Percentiles rank a stretch among this genome's conserved stretches.
Conservation (phyloP, 1,140 invertebrate genomes). For the Cotesia glomerata region DNA sequence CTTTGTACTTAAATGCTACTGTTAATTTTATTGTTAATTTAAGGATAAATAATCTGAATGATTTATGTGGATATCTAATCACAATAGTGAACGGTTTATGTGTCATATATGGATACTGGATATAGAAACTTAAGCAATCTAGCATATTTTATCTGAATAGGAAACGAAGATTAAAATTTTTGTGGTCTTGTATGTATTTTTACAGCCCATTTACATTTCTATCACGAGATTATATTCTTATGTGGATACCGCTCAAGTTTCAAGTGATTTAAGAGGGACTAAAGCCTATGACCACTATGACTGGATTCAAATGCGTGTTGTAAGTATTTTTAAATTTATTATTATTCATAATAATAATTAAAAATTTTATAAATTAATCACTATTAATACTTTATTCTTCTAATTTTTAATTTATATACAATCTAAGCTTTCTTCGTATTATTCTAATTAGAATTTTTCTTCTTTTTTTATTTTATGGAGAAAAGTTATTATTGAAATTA, state of each 20-base stretch:
- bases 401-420: not conserved
- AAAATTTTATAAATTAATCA: not conserved
- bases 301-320: conserved; percentile 85
- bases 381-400: not conserved
- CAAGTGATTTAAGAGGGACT: conserved; percentile 80
- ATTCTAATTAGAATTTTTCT: too few relatives aligned
- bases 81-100: too few relatives aligned
- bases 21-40: conserved; percentile 1
- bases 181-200: conserved; percentile 32
- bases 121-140: too few relatives aligned
- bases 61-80: not conserved
- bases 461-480: too few relatives aligned
- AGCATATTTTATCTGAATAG: not conserved
- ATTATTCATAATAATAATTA: conserved; percentile 3
- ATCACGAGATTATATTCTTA: conserved; percentile 72
- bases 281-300: conserved; percentile 79
- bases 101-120: too few relatives aligned
- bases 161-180: conserved; percentile 1
- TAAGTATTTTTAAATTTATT: conserved; percentile 57
- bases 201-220: conserved; percentile 71
- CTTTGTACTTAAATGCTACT: not conserved
- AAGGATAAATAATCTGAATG: not conserved
- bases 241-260: conserved; percentile 75
- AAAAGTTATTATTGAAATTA: too few relatives aligned
- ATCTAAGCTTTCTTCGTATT: too few relatives aligned